phyloP scores from a whole-genome alignment of 2,888 invertebrate genomes.

The Spisula subtruncata region DNA sequence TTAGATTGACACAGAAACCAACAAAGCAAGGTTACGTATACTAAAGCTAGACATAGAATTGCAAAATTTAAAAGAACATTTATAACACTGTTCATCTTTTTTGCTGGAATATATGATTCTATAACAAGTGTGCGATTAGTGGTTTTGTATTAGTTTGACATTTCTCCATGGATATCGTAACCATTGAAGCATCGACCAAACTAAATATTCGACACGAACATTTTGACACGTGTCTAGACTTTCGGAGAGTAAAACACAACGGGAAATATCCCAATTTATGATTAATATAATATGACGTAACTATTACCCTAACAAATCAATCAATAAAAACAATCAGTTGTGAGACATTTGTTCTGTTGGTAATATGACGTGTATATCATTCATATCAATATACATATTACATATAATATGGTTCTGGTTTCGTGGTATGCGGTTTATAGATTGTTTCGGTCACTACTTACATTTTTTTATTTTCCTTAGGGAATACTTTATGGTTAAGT shows the following conservation, averaged over 20 bases:
- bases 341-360: neutral
- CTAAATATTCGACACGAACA: neutral
- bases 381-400: too few species aligned
- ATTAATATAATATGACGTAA: neutral
- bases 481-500: neutral
- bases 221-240: constrained; percentile 2
- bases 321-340: constrained; percentile 11
- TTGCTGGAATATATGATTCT: too few species aligned
- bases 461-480: neutral
- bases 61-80: too few species aligned
- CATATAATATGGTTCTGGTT: neutral
- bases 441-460: constrained; percentile 8
- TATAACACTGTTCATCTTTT: too few species aligned
- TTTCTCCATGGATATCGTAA: too few species aligned
- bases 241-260: neutral
- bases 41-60: too few species aligned
- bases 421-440: too few species aligned
- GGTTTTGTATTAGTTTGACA: too few species aligned
- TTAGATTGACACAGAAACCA: too few species aligned
- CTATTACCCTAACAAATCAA: neutral
- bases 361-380: too few species aligned
- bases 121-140: too few species aligned
- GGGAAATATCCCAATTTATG: neutral
- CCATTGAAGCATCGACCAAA: neutral
- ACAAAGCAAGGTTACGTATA: too few species aligned